These are phyloP conservation scores for Echinometra lucunter DNA, from an alignment of 53 echinoderm and acorn worm genomes.

Conservation along the genomic window DNA sequence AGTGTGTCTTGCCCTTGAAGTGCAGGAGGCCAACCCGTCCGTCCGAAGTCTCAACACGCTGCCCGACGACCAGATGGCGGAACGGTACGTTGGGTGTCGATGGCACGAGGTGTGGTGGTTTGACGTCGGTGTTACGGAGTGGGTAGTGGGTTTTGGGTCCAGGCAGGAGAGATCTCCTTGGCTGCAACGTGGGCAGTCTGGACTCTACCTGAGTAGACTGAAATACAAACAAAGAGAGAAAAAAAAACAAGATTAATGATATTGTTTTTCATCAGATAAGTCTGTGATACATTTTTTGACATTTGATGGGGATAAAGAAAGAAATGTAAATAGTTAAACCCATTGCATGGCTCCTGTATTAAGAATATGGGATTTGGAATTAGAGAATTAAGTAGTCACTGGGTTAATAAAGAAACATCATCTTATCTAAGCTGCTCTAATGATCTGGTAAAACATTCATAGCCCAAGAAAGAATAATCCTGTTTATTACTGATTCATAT, in stretches of 20 bases:
- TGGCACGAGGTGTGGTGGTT: conserved; percentile 72
- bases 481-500: no score
- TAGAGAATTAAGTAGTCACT: no score
- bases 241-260: conserved; percentile 11
- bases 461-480: no score
- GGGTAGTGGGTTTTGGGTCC: conserved; percentile 81
- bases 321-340: neutral
- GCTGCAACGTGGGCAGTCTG: conserved; percentile 86
- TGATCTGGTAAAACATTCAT: no score
- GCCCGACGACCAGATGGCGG: conserved; percentile 85
- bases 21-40: conserved; percentile 84
- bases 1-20: conserved; percentile 97
- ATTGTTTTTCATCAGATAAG: neutral
- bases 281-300: neutral
- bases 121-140: conserved; percentile 72
- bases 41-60: conserved; percentile 90
- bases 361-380: no score
- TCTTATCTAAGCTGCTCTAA: no score
- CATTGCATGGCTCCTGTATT: no score
- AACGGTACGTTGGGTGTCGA: conserved; percentile 77
- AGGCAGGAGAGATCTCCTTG: conserved; percentile 89
- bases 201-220: conserved; percentile 99
- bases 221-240: neutral
- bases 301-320: neutral
- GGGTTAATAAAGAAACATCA: neutral